A percentile compares a stretch with the other conserved stretches of the same genome.
These are phyloP conservation scores for Ormyrus thymus DNA, from an alignment of 2,888 invertebrate genomes.

Conservation along the genomic window DNA sequence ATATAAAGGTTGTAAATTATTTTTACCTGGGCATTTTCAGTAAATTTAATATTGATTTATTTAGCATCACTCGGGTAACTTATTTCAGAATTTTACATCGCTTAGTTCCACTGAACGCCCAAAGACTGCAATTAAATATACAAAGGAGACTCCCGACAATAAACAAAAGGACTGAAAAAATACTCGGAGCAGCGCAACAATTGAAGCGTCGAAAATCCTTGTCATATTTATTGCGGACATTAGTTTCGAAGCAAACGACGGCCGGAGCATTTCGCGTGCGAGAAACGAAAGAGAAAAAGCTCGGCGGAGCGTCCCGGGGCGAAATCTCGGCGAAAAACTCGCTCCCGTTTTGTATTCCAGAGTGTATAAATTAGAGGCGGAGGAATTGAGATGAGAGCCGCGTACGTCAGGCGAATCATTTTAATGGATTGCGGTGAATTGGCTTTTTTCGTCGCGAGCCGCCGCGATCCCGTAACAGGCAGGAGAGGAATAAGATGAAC, in stretches of 20 bases:
- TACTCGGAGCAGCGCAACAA: no score
- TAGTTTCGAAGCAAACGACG: neutral
- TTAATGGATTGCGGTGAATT: slow-evolving; percentile 37
- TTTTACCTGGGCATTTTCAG: no score
- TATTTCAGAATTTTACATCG: no score
- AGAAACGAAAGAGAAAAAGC: neutral
- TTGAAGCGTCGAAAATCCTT: neutral
- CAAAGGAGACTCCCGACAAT: no score
- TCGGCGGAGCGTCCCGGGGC: neutral
- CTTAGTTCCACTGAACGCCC: no score
- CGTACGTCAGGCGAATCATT: slow-evolving; percentile 39
- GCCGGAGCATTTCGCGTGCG: neutral
- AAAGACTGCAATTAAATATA: no score
- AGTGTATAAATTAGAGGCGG: slow-evolving; percentile 37
- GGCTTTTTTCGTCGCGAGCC: neutral
- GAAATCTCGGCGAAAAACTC: slow-evolving; percentile 24
- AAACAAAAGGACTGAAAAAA: no score
- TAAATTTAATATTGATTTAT: no score
- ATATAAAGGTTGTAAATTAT: no score
- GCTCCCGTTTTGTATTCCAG: slow-evolving; percentile 18
- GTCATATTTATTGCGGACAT: slow-evolving; percentile 14
- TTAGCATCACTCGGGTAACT: no score
- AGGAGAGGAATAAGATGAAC: no score
- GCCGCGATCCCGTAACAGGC: no score
- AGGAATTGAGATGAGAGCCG: slow-evolving; percentile 44